Evolutionary conservation across 2,797 vertebrate genomes (phyloP).

Genomic region (Sandelia bainsii): DNA sequence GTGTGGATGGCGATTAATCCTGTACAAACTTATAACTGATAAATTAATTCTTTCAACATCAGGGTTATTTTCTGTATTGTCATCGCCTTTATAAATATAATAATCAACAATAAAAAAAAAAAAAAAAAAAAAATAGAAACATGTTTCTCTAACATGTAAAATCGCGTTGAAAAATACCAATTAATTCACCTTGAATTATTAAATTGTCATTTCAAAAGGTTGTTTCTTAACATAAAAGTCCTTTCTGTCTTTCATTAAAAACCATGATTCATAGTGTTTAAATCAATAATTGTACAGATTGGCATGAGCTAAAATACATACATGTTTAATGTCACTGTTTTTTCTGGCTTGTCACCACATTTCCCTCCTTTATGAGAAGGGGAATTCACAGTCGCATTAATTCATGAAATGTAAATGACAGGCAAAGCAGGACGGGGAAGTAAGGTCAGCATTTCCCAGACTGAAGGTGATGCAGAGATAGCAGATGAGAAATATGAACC

Average conservation of each 20-base stretch:
- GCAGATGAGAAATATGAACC: neutral
- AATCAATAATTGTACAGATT: neutral
- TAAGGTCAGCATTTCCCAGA: conserved; percentile 39
- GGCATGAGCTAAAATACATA: conserved; percentile 63
- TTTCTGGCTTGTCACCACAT: conserved; percentile 51
- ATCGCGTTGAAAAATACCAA: neutral
- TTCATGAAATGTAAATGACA: conserved; percentile 75
- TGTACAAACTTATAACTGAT: neutral
- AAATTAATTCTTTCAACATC: neutral
- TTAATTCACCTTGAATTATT: neutral
- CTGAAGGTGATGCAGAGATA: neutral
- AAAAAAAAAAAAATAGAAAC: too few species aligned
- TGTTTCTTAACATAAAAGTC: neutral
- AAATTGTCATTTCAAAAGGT: neutral
- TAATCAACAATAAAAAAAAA: neutral
- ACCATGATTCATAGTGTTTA: neutral
- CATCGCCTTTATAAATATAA: neutral
- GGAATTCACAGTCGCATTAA: conserved; percentile 61
- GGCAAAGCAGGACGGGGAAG: conserved; percentile 60
- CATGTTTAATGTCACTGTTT: conserved; percentile 47
- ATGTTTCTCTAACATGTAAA: neutral
- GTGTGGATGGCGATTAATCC: neutral
- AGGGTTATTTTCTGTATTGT: neutral
- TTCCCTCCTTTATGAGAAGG: conserved; percentile 75
- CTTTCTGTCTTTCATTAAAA: neutral